Conservation (phyloP, 2,888 invertebrate genomes). For the Perizoma affinitatum region DNA sequence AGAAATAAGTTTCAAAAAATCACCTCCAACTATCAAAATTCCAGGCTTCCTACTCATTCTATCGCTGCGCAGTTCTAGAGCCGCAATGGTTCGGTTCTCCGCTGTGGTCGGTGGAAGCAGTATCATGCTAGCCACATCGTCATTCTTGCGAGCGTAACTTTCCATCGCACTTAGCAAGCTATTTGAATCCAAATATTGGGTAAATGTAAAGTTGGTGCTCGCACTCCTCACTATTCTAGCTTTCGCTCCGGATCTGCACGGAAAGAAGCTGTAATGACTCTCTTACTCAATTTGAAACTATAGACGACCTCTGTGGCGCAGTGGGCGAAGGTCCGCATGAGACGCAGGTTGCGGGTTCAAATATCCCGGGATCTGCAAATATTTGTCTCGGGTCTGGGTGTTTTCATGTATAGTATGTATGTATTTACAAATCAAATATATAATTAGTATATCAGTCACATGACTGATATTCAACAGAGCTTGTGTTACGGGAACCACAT, state of each 20-base stretch:
- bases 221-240: conserved; percentile 57
- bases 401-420: too few relatives aligned
- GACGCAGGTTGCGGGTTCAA: too few relatives aligned
- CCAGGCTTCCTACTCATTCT: conserved; percentile 68
- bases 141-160: conserved; percentile 47
- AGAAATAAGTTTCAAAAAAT: not conserved
- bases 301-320: too few relatives aligned
- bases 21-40: conserved; percentile 72
- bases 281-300: too few relatives aligned
- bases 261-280: not conserved
- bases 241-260: conserved; percentile 68
- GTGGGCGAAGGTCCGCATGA: too few relatives aligned
- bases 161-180: conserved; percentile 43
- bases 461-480: too few relatives aligned
- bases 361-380: too few relatives aligned
- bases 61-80: conserved; percentile 72
- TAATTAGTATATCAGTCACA: too few relatives aligned
- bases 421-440: too few relatives aligned
- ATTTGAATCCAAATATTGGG: conserved; percentile 54
- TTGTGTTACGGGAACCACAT: too few relatives aligned
- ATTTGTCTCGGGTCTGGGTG: too few relatives aligned
- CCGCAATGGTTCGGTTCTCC: conserved; percentile 63
- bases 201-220: conserved; percentile 44
- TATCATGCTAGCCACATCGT: conserved; percentile 58
- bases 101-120: conserved; percentile 55